Base-by-base conservation (phyloP, 1,140 invertebrate genomes). In the Drosophila sp. region DNA sequence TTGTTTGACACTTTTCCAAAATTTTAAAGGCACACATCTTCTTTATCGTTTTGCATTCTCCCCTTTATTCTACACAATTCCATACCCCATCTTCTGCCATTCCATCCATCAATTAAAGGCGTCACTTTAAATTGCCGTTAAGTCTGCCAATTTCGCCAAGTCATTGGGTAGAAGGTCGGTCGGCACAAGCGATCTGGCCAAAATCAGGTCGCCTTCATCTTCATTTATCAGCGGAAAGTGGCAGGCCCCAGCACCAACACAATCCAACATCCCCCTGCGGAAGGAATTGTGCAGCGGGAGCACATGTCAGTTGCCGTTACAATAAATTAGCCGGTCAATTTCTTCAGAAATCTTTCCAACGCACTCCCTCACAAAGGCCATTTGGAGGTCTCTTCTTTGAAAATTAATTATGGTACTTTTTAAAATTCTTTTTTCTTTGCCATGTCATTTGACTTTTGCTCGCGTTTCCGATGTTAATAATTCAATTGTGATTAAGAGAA, bases 291-390 rank as follows among this genome's bases (percentile, higher is more conserved):
- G 64, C 38, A 40, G 74, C 61, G 64, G 68, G 66, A 61, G 60
- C 70, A 62, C 68, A 60, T 79, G 82, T 86, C 82, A 86, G 82
- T 83, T 86, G 82, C 82, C 82, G 82, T 86, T 86, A 86, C 83
- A 86, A 86, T 86, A 86, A 87, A 86, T 86, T 79, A 87, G 84
- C 79, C 70, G 82, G 79, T 76, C 82, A 81, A 86, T 85, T 76
- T 76, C 44, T 41, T 69, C 27, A 62, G 70, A 56, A 77, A 72
- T 78, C 47, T 70, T 60, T 60, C 33, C 41, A 47, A 35, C 27
- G 57, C 8, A 44, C 65, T 40, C 8, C 56, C 65, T 40, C 58
- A 30, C 58, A 64, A 17, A 11, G n/a, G 11, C 47, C 38, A 35
- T 4, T 40, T 55, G 32, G 5, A 44, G 40, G 57, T 54, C 54